These are phyloP conservation scores for Tenodera sinensis DNA, from an alignment of 2,888 invertebrate species.

Conservation along the genomic window DNA sequence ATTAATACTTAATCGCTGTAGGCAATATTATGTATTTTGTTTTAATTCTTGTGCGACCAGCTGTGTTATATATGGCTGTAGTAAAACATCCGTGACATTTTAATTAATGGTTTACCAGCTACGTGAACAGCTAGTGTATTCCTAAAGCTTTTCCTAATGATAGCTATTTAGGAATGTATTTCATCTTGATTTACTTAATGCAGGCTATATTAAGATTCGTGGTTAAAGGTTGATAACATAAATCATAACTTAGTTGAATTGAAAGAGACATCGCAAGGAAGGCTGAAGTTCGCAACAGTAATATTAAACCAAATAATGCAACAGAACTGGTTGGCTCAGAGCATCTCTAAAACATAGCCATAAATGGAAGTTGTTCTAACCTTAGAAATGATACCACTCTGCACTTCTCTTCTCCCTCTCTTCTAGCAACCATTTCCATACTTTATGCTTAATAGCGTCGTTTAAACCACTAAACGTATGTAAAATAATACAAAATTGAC, in stretches of 20 bases:
- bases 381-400: neutral
- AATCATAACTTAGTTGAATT: neutral
- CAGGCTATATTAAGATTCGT: neutral
- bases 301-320: neutral
- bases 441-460: neutral
- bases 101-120: neutral
- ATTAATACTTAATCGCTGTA: neutral
- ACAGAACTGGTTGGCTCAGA: neutral
- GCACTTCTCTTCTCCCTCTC: neutral
- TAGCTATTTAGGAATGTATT: neutral
- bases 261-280: neutral
- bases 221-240: neutral
- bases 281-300: neutral
- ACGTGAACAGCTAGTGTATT: neutral
- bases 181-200: neutral
- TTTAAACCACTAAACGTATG: neutral
- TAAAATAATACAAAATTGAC: neutral
- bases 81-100: neutral
- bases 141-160: neutral
- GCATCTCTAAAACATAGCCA: neutral
- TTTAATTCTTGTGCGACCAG: neutral
- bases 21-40: neutral
- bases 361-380: neutral
- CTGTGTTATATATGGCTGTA: neutral
- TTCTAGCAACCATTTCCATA: neutral